Conservation (phyloP, 2,797 vertebrate species). For the Yasuhikotakia modesta region DNA sequence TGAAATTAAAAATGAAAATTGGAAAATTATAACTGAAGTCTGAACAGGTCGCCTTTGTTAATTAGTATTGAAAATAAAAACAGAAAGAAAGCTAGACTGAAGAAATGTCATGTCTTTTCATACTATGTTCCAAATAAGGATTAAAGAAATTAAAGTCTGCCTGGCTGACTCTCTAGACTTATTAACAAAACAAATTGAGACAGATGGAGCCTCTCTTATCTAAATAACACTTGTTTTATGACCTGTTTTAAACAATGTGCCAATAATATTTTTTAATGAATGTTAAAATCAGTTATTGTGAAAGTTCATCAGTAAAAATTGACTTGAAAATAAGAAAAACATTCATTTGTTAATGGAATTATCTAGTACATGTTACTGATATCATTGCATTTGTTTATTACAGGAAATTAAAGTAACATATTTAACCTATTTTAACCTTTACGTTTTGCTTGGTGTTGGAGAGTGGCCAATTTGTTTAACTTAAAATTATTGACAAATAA, state of each 20-base stretch:
- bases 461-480: no score
- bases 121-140: conserved; percentile 71
- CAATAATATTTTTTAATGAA: conserved; percentile 59
- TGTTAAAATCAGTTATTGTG: conserved; percentile 10
- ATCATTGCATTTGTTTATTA: background rate
- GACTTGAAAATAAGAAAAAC: conserved; percentile 15
- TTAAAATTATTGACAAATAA: no score
- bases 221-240: conserved; percentile 64
- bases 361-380: background rate
- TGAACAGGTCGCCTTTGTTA: conserved; percentile 65
- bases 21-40: conserved; percentile 65
- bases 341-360: background rate
- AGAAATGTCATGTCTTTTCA: conserved; percentile 64
- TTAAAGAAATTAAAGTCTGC: conserved; percentile 70
- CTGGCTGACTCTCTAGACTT: conserved; percentile 66
- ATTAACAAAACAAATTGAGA: conserved; percentile 74
- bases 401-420: background rate
- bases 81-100: conserved; percentile 51
- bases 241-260: conserved; percentile 63
- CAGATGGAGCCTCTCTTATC: conserved; percentile 53
- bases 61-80: conserved; percentile 68
- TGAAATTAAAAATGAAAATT: conserved; percentile 61
- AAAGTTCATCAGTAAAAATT: conserved; percentile 32
- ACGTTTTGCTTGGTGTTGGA: no score
- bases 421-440: background rate